Percentiles rank a stretch among this genome's conserved stretches.
Conservation (phyloP, 2,888 invertebrate species). For the Eudemis profundana region DNA sequence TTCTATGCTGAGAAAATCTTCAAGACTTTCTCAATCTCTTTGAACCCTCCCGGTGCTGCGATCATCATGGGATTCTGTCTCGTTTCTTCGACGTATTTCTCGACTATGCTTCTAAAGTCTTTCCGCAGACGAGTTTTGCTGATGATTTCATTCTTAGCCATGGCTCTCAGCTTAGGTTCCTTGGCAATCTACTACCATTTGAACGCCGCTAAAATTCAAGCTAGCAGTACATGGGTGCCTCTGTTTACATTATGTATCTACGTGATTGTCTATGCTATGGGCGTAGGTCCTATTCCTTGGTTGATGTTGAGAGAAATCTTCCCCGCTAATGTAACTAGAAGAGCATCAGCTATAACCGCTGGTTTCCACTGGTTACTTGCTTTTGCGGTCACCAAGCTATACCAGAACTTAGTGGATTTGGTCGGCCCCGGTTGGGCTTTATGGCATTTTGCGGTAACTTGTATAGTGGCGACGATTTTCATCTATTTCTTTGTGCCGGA, state of each 20-base stretch:
- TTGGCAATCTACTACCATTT: slow-evolving; percentile 81
- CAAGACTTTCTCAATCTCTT: slow-evolving; percentile 70
- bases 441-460: slow-evolving; percentile 87
- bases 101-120: slow-evolving; percentile 85
- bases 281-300: slow-evolving; percentile 91
- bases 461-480: slow-evolving; percentile 86
- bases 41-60: slow-evolving; percentile 73
- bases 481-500: slow-evolving; percentile 89
- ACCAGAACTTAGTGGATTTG: slow-evolving; percentile 83
- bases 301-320: slow-evolving; percentile 89
- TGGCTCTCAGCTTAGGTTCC: slow-evolving; percentile 82
- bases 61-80: slow-evolving; percentile 87
- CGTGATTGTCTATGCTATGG: slow-evolving; percentile 87
- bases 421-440: slow-evolving; percentile 87
- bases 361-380: slow-evolving; percentile 89
- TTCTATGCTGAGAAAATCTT: slow-evolving; percentile 86
- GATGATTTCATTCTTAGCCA: slow-evolving; percentile 84
- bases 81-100: slow-evolving; percentile 84
- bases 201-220: slow-evolving; percentile 58
- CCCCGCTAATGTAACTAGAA: slow-evolving; percentile 85
- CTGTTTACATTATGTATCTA: slow-evolving; percentile 83
- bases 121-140: slow-evolving; percentile 87
- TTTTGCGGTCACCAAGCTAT: slow-evolving; percentile 87
- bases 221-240: slow-evolving; percentile 81
- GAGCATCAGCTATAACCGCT: slow-evolving; percentile 88